Percentiles rank a stretch among this genome's conserved stretches.
Evolutionary conservation across 2,888 invertebrate genomes (phyloP).

Genomic region (Operophtera brumata): DNA sequence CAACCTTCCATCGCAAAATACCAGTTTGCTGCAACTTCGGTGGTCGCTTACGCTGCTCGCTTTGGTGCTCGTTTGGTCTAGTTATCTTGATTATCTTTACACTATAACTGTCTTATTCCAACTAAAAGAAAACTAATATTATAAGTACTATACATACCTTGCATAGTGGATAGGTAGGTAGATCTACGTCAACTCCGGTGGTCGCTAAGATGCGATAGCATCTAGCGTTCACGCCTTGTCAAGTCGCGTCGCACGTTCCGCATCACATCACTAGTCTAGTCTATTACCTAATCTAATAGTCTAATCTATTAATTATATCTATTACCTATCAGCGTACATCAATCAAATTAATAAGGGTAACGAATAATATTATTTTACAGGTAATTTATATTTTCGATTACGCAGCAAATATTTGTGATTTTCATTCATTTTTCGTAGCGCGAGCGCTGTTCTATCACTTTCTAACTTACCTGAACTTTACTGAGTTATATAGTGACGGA

Average conservation of each 20-base stretch:
- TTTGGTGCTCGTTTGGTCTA: neutral
- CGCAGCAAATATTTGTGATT: too few relatives aligned
- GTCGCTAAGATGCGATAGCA: slow-evolving; percentile 22
- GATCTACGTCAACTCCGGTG: slow-evolving; percentile 21
- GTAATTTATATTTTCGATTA: too few relatives aligned
- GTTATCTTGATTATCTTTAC: slow-evolving; percentile 7
- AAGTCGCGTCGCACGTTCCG: slow-evolving; percentile 8
- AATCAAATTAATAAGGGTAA: too few relatives aligned
- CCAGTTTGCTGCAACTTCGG: neutral
- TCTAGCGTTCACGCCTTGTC: slow-evolving; percentile 16
- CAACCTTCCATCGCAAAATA: slow-evolving; percentile 2
- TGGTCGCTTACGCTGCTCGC: slow-evolving; percentile 3
- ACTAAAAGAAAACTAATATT: neutral
- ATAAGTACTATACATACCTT: neutral
- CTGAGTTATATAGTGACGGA: too few relatives aligned
- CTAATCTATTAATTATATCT: too few relatives aligned
- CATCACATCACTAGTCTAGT: slow-evolving; percentile 11
- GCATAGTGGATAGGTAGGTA: neutral
- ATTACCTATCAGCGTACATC: too few relatives aligned
- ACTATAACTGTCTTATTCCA: neutral
- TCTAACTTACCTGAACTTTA: too few relatives aligned
- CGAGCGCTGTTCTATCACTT: too few relatives aligned
- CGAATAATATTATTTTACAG: too few relatives aligned
- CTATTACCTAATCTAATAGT: too few relatives aligned
- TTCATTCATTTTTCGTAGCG: too few relatives aligned